Evolutionary conservation across 2,888 invertebrate species (phyloP).

Genomic region (Tridacna gigas): DNA sequence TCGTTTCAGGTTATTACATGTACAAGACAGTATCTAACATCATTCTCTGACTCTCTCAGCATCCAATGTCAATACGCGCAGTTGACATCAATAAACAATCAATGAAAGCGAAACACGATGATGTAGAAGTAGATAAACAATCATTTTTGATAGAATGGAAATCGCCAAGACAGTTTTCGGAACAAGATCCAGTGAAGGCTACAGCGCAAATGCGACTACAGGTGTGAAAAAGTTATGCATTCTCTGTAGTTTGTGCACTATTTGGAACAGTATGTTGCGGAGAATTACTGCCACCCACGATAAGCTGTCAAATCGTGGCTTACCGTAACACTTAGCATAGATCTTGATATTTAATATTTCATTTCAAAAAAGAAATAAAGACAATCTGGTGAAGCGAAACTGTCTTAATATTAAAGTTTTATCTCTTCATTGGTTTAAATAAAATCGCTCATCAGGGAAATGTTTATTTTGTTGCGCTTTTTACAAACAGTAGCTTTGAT

Average conservation of each 20-base stretch:
- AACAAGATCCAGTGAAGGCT: conserved; percentile 94
- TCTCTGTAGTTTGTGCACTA: not conserved
- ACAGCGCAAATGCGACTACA: conserved; percentile 87
- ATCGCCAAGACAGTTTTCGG: conserved; percentile 96
- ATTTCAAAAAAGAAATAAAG: too few relatives aligned
- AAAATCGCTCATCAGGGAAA: not conserved
- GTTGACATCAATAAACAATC: conserved; percentile 36
- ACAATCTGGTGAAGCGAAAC: too few relatives aligned
- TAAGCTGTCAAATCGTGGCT: not conserved
- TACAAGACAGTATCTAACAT: too few relatives aligned
- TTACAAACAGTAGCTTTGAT: too few relatives aligned
- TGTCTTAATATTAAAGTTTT: too few relatives aligned
- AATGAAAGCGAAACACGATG: conserved; percentile 28
- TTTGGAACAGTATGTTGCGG: not conserved
- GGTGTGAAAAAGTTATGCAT: conserved; percentile 66
- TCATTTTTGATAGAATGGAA: conserved; percentile 89
- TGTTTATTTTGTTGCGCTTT: too few relatives aligned
- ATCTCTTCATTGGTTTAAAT: not conserved
- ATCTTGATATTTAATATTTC: too few relatives aligned
- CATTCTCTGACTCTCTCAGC: not conserved
- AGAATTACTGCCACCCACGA: not conserved
- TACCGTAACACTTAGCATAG: not conserved
- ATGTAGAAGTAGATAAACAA: conserved; percentile 24
- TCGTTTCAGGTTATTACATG: too few relatives aligned
- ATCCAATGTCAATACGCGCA: conserved; percentile 27